phyloP scores from a whole-genome alignment of 2,797 vertebrate genomes.

The Hyperoplus immaculatus region DNA sequence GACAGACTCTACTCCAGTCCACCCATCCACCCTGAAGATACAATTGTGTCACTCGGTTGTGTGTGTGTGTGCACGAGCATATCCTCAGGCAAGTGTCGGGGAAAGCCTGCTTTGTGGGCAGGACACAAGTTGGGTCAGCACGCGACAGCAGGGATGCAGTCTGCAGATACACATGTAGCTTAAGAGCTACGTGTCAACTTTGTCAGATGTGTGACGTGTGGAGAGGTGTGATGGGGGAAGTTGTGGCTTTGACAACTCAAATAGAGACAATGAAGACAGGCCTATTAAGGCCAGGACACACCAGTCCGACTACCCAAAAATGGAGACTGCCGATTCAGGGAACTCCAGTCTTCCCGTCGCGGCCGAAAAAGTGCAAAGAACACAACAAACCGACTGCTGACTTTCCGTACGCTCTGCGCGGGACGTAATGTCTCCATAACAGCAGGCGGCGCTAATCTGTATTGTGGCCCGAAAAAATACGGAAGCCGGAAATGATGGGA shows the following conservation, averaged over 20 bases:
- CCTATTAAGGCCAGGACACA: slow-evolving; percentile 18
- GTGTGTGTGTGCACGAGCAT: slow-evolving; percentile 10
- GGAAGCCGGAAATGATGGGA: no score
- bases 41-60: slow-evolving; percentile 68
- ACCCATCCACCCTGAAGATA: slow-evolving; percentile 62
- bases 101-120: slow-evolving; percentile 61
- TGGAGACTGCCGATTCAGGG: no score
- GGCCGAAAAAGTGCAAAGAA: no score
- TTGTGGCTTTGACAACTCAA: slow-evolving; percentile 19
- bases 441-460: no score
- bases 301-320: no score
- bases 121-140: slow-evolving; percentile 49
- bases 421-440: no score
- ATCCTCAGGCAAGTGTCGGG: slow-evolving; percentile 45
- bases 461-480: no score
- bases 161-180: slow-evolving; percentile 45
- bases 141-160: slow-evolving; percentile 42
- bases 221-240: slow-evolving; percentile 22
- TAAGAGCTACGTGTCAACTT: slow-evolving; percentile 48
- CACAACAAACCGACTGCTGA: no score
- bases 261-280: slow-evolving; percentile 45
- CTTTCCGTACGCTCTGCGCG: no score
- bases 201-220: slow-evolving; percentile 30
- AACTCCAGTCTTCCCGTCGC: no score
- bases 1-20: slow-evolving; percentile 54